Evolutionary conservation across 1,140 invertebrate species (phyloP).

Genomic region (Contarinia nasturtii): DNA sequence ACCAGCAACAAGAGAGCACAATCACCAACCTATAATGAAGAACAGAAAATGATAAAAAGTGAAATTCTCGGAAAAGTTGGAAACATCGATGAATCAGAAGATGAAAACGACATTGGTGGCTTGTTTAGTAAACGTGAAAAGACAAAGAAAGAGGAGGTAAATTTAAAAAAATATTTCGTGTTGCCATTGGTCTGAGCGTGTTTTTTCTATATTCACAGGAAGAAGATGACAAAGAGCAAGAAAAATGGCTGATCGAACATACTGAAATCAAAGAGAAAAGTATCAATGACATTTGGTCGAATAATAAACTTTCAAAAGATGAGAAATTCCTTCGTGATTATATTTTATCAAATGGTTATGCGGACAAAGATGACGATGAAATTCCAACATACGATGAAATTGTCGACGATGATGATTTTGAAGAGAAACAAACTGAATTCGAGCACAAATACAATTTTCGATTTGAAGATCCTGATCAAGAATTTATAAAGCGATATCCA

Average conservation of each 20-base stretch:
- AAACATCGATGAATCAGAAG: constrained; percentile 27
- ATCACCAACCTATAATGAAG: constrained; percentile 41
- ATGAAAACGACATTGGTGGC: constrained; percentile 31
- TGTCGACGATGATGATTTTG: constrained; percentile 41
- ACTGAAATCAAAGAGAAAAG: constrained; percentile 37
- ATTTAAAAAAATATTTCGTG: too few relatives aligned
- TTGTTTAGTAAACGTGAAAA: constrained; percentile 37
- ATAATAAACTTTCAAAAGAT: constrained; percentile 56
- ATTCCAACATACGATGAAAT: constrained; percentile 50
- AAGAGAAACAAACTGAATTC: constrained; percentile 73
- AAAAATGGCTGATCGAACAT: constrained; percentile 59
- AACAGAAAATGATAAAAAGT: constrained; percentile 47
- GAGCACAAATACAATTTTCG: constrained; percentile 92
- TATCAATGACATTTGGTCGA: constrained; percentile 60
- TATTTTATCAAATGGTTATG: constrained; percentile 64
- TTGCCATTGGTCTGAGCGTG: too few relatives aligned
- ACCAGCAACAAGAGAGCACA: constrained; percentile 7
- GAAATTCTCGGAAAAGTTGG: constrained; percentile 35
- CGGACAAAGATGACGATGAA: constrained; percentile 32
- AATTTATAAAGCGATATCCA: constrained; percentile 84
- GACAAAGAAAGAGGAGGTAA: constrained; percentile 35
- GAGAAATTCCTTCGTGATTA: constrained; percentile 88
- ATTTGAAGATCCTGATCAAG: constrained; percentile 88
- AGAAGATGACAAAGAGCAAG: constrained; percentile 43
- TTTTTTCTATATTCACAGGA: constrained; percentile 14